A percentile compares a stretch with the other conserved stretches of the same genome.
phyloP scores from a whole-genome alignment of 2,797 vertebrate genomes.

The Onychomys leucogaster region DNA sequence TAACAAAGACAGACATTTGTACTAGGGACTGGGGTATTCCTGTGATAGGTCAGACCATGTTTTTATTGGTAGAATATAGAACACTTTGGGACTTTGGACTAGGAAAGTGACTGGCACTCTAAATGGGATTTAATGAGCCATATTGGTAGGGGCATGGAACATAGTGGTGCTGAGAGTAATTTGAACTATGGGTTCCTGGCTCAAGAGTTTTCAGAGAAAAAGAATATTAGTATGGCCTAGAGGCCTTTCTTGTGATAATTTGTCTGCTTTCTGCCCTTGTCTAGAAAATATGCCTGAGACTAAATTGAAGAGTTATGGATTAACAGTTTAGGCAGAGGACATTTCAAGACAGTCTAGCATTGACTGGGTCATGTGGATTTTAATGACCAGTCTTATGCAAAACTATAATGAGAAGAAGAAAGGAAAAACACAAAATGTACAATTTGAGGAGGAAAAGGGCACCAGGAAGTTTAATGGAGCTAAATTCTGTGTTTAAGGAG shows the following conservation, averaged over 20 bases:
- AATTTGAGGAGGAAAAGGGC: neutral
- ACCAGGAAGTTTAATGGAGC: neutral
- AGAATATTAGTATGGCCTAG: neutral
- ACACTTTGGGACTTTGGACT: neutral
- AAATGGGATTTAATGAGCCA: neutral
- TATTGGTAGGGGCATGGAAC: neutral
- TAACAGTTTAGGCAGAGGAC: neutral
- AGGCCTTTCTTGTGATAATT: neutral
- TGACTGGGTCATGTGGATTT: neutral
- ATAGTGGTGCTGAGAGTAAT: neutral
- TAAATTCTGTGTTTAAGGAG: neutral
- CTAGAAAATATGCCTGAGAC: neutral
- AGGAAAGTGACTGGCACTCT: neutral
- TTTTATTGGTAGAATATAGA: neutral
- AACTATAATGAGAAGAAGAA: neutral
- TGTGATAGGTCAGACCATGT: neutral
- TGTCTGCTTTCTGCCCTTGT: neutral
- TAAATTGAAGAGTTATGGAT: neutral
- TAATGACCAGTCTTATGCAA: neutral
- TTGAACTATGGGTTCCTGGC: neutral
- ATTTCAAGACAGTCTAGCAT: neutral
- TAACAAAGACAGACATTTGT: no score
- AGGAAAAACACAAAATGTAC: neutral
- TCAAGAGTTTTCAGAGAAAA: neutral
- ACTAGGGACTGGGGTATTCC: neutral